Conservation (phyloP, 1,140 invertebrate species). For the Drosophila sturtevanti region DNA sequence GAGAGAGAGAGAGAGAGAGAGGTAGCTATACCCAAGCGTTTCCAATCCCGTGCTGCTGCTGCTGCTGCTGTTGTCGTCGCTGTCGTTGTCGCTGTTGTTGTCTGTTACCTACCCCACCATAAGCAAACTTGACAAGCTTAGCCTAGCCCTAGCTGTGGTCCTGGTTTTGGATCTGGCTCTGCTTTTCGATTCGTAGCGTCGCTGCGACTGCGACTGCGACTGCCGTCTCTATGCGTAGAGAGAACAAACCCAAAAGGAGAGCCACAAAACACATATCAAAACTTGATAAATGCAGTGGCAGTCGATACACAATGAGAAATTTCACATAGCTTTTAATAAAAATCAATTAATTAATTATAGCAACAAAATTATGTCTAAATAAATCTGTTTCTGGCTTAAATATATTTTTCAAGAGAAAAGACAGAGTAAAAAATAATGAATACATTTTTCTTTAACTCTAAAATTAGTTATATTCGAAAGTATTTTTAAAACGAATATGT, state of each 20-base stretch:
- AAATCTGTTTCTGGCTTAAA: too few relatives aligned
- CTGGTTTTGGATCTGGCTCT: neutral
- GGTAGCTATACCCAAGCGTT: constrained; percentile 51
- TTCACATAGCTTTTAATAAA: constrained; percentile 17
- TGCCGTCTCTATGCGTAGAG: constrained; percentile 12
- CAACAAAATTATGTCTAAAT: too few relatives aligned
- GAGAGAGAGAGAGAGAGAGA: neutral
- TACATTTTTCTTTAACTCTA: too few relatives aligned
- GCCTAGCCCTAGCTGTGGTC: constrained; percentile 34
- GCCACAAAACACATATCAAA: constrained; percentile 23
- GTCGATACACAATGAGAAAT: constrained; percentile 22
- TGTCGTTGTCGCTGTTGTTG: constrained; percentile 29
- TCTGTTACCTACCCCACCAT: constrained; percentile 73
- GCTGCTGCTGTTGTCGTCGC: constrained; percentile 17
- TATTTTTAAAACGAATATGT: too few relatives aligned
- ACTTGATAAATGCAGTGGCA: constrained; percentile 20
- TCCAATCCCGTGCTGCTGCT: constrained; percentile 25
- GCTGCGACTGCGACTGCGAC: neutral
- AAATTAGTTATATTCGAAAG: too few relatives aligned
- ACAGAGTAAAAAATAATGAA: too few relatives aligned
- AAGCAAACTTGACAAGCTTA: constrained; percentile 78
- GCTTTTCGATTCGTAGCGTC: too few relatives aligned
- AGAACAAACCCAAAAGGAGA: constrained; percentile 13
- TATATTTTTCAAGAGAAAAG: too few relatives aligned
- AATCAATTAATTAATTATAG: neutral